phyloP scores from a whole-genome alignment of 2,888 invertebrate genomes.

The Leptogaster cylindrica region DNA sequence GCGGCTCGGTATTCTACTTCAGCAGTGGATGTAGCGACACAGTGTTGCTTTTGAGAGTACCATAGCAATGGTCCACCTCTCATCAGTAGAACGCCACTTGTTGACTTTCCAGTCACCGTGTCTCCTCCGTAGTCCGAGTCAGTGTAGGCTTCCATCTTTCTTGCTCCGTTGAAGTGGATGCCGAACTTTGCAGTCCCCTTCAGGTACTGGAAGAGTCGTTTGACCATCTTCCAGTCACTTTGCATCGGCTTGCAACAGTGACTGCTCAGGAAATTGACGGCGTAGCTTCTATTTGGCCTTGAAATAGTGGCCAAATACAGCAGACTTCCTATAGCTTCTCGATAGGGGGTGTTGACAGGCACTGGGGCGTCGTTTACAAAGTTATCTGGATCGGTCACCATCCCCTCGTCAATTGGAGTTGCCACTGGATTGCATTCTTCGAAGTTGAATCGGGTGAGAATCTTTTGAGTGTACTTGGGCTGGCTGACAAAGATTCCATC shows the following conservation, averaged over 20 bases:
- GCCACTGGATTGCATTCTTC: neutral
- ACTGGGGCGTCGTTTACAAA: constrained; percentile 2
- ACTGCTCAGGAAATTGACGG: neutral
- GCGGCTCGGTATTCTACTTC: neutral
- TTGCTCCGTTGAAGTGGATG: neutral
- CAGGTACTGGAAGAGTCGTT: constrained; percentile 4
- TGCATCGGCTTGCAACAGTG: neutral
- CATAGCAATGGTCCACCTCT: neutral
- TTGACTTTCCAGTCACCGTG: neutral
- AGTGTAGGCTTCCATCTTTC: neutral
- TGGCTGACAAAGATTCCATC: constrained; percentile 12
- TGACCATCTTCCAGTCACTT: neutral
- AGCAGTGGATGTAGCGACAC: neutral
- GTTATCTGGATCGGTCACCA: neutral
- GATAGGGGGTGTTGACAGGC: neutral
- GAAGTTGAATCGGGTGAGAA: neutral
- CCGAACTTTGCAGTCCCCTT: neutral
- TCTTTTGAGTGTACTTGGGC: constrained; percentile 12
- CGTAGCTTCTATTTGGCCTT: neutral
- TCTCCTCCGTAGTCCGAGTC: constrained; percentile 2
- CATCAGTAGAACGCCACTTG: neutral
- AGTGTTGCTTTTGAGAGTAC: constrained; percentile 4
- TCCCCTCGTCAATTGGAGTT: neutral
- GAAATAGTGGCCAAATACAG: neutral
- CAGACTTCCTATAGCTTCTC: neutral